Conservation (phyloP, 2,797 vertebrate species). For the Hoplostethus mediterraneus region DNA sequence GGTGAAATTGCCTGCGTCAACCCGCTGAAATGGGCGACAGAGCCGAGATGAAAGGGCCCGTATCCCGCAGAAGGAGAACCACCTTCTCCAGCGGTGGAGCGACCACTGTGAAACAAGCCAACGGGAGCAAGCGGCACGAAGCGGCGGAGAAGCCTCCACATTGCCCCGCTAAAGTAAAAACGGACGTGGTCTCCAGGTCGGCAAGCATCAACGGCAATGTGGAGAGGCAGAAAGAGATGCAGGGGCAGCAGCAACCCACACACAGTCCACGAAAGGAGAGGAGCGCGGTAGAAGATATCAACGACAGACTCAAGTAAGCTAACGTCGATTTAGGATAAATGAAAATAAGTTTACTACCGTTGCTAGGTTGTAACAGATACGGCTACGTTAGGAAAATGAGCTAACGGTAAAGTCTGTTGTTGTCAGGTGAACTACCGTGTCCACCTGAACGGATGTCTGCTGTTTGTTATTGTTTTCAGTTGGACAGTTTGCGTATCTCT, state of each 20-base stretch:
- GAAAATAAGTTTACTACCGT: background rate
- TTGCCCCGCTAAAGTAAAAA: slow-evolving; percentile 34
- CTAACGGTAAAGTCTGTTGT: no score
- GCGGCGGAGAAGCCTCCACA: slow-evolving; percentile 44
- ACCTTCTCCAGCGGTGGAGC: slow-evolving; percentile 69
- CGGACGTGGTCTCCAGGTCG: slow-evolving; percentile 29
- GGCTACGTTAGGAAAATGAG: no score
- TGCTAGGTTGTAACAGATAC: no score
- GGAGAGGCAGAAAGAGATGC: slow-evolving; percentile 36
- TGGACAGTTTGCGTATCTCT: no score
- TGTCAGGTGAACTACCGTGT: no score
- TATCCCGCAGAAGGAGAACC: slow-evolving; percentile 77
- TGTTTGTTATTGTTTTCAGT: no score
- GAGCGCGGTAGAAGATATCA: slow-evolving; percentile 64
- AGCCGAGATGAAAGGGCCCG: slow-evolving; percentile 72
- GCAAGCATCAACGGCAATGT: slow-evolving; percentile 43
- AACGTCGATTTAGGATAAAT: background rate
- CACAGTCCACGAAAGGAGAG: slow-evolving; percentile 56
- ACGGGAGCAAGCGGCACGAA: slow-evolving; percentile 69
- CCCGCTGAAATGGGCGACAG: slow-evolving; percentile 79
- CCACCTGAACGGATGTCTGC: no score
- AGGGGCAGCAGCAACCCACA: slow-evolving; percentile 18
- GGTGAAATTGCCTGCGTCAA: slow-evolving; percentile 37
- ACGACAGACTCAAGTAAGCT: slow-evolving; percentile 78
- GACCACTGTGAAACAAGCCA: slow-evolving; percentile 64